A percentile compares a stretch with the other conserved stretches of the same genome.
Conservation (phyloP, 2,888 invertebrate genomes). For the Osedax frankpressi region DNA sequence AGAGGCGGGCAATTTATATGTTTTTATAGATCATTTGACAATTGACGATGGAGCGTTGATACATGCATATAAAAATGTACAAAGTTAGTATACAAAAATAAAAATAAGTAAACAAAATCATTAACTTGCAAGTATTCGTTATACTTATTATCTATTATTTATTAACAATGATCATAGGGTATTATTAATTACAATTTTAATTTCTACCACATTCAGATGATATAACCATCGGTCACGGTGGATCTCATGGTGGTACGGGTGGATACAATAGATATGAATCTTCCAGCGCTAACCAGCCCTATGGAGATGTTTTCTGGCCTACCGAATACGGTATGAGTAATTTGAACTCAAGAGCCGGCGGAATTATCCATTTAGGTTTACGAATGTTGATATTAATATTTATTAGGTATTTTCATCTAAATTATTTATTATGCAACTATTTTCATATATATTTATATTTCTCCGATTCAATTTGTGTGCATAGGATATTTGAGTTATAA, state of each 20-base stretch:
- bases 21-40: conserved; percentile 29
- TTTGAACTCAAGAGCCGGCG: not conserved
- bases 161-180: no score
- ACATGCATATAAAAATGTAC: conserved; percentile 21
- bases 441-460: not conserved
- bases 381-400: not conserved
- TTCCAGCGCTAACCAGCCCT: not conserved
- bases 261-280: conserved; percentile 28
- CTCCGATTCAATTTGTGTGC: not conserved
- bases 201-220: no score
- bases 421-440: no score
- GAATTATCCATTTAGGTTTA: not conserved
- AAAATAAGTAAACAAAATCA: no score
- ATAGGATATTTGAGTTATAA: not conserved
- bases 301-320: not conserved
- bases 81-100: no score
- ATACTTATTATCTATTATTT: no score
- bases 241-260: conserved; percentile 33
- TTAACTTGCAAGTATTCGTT: no score
- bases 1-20: conserved; percentile 29
- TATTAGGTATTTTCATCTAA: no score
- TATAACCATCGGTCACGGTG: no score
- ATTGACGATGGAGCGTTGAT: conserved; percentile 33
- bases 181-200: no score
- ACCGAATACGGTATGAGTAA: not conserved